Evolutionary conservation across 1,140 invertebrate genomes (phyloP).

Genomic region (Gonioctena quinquepunctata): DNA sequence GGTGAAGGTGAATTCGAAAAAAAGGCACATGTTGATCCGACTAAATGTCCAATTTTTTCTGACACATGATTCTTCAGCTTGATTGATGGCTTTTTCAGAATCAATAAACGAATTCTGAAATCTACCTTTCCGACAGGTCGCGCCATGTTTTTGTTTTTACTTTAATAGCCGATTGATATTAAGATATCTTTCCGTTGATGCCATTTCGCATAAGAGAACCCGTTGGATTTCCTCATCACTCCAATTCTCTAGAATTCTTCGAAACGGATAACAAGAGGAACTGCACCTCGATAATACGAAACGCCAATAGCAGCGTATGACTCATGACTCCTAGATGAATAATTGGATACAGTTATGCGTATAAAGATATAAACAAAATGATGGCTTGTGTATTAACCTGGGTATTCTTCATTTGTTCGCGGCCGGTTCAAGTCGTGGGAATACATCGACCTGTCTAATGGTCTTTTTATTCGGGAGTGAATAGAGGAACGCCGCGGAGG

Average conservation of each 20-base stretch:
- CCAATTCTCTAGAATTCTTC: not conserved
- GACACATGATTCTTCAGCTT: no score
- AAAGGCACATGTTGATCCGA: no score
- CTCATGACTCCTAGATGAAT: constrained; percentile 18
- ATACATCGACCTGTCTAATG: constrained; percentile 16
- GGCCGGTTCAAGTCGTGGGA: constrained; percentile 12
- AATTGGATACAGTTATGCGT: constrained; percentile 20
- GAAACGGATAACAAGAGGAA: not conserved
- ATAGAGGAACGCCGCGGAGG: not conserved
- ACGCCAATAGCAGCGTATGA: not conserved
- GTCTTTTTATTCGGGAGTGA: constrained; percentile 12
- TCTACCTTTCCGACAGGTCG: no score
- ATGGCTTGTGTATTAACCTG: constrained; percentile 13
- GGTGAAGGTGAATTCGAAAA: no score
- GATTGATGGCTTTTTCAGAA: no score
- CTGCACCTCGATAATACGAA: not conserved
- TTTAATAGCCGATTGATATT: no score
- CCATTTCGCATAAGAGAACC: no score
- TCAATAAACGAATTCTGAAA: no score
- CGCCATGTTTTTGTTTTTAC: no score
- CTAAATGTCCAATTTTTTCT: no score
- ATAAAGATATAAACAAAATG: constrained; percentile 15
- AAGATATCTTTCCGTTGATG: no score
- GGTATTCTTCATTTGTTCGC: constrained; percentile 5
- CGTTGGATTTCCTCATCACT: not conserved